Evolutionary conservation across 2,888 invertebrate genomes (phyloP).

Genomic region (Rosalia funebris): DNA sequence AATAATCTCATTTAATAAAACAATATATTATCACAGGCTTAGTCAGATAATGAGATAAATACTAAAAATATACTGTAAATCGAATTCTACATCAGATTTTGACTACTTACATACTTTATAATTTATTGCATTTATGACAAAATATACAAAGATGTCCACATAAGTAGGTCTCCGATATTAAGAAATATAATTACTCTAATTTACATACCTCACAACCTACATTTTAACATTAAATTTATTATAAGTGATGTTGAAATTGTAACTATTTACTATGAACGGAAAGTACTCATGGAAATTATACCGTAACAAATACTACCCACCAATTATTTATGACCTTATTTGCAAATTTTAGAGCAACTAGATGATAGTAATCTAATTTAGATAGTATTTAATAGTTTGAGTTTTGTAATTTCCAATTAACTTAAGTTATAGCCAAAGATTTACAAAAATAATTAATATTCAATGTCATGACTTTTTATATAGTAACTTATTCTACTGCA

Average conservation of each 20-base stretch:
- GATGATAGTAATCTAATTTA: too few relatives aligned
- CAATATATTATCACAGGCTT: conserved; percentile 60
- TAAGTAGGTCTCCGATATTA: conserved; percentile 7
- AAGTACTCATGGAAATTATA: too few relatives aligned
- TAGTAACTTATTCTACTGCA: background rate
- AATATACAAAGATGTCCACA: conserved; percentile 13
- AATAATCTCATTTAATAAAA: conserved; percentile 38
- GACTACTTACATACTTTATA: conserved; percentile 29
- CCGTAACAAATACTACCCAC: too few relatives aligned
- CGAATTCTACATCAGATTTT: conserved; percentile 30
- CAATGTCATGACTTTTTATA: too few relatives aligned
- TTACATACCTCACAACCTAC: conserved; percentile 31
- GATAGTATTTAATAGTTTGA: too few relatives aligned
- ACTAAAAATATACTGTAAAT: conserved; percentile 50
- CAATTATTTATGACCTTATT: too few relatives aligned
- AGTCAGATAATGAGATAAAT: conserved; percentile 60
- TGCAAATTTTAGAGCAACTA: too few relatives aligned
- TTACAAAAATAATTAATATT: too few relatives aligned
- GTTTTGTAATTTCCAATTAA: too few relatives aligned
- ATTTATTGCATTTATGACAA: conserved; percentile 26
- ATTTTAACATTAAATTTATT: conserved; percentile 25
- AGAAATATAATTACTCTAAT: conserved; percentile 6
- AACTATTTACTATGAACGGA: too few relatives aligned
- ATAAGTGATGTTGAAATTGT: conserved; percentile 13
- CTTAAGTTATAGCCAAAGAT: too few relatives aligned